Conservation (phyloP, 2,113 vertebrate species). For the Hippocampus guttulatus region DNA sequence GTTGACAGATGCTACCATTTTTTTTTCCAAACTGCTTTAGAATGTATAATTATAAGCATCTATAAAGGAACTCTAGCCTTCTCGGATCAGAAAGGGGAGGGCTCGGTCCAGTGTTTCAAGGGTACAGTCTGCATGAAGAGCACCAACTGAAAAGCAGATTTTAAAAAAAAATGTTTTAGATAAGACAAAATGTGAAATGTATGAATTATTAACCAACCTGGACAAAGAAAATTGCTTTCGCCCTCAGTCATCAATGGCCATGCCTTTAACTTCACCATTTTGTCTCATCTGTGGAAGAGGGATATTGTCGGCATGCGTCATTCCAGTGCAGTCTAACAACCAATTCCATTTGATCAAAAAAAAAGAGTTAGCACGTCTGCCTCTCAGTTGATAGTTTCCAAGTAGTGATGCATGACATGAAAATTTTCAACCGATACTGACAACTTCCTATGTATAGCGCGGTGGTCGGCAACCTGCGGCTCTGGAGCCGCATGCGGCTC, state of each 20-base stretch:
- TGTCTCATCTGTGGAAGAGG: conserved; percentile 79
- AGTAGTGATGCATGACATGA: too few species aligned
- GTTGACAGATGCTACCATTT: neutral
- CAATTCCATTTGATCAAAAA: too few species aligned
- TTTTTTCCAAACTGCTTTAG: conserved; percentile 30
- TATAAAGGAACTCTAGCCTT: conserved; percentile 38
- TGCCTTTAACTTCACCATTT: conserved; percentile 85
- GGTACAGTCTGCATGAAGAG: neutral
- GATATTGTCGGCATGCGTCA: neutral
- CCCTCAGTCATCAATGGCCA: conserved; percentile 75
- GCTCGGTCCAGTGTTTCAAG: conserved; percentile 12
- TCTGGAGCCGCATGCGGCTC: too few species aligned
- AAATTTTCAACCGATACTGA: too few species aligned
- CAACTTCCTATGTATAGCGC: too few species aligned
- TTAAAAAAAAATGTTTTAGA: neutral
- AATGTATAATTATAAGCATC: conserved; percentile 30
- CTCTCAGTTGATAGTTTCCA: too few species aligned
- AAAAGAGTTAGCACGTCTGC: too few species aligned
- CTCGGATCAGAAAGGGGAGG: neutral
- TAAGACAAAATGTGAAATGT: neutral
- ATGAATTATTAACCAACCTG: neutral
- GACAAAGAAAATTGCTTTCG: conserved; percentile 29
- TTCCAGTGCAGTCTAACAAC: neutral
- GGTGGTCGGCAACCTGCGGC: too few species aligned
- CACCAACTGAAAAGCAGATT: neutral